Conservation (phyloP, 2,797 vertebrate species). For the Trichosurus vulpecula region DNA sequence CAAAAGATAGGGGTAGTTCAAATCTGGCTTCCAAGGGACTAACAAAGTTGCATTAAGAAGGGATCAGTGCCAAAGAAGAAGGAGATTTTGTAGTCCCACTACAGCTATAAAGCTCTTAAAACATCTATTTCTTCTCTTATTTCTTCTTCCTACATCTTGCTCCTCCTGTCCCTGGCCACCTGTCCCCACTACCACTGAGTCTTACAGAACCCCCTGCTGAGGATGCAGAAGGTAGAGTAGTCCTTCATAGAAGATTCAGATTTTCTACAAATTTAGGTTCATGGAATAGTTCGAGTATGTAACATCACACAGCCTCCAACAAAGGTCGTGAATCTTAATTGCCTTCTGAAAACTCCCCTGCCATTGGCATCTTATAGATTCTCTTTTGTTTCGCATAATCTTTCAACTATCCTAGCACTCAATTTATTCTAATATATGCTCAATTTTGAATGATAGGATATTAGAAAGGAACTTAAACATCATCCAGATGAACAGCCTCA, state of each 20-base stretch:
- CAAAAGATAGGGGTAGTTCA: not conserved
- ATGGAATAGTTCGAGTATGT: not conserved
- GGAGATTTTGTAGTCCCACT: not conserved
- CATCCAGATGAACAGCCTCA: not conserved
- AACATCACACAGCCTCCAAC: not conserved
- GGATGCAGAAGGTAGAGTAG: not conserved
- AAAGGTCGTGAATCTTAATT: not conserved
- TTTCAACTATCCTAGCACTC: not conserved
- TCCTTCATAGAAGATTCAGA: not conserved
- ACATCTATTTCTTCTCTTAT: not conserved
- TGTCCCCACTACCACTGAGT: not conserved
- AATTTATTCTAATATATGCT: not conserved
- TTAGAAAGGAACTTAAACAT: not conserved
- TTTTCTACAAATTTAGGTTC: not conserved
- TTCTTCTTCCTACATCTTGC: not conserved
- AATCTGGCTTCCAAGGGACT: not conserved
- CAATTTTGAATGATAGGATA: not conserved
- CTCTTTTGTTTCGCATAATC: not conserved
- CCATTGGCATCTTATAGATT: not conserved
- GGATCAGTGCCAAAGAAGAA: not conserved
- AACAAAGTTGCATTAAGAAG: not conserved
- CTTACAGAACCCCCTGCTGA: not conserved
- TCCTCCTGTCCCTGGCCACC: not conserved
- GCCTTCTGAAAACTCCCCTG: constrained; percentile 8
- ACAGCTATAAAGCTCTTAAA: not conserved